Conservation (phyloP, 2,113 vertebrate species). For the Lampris incognitus region DNA sequence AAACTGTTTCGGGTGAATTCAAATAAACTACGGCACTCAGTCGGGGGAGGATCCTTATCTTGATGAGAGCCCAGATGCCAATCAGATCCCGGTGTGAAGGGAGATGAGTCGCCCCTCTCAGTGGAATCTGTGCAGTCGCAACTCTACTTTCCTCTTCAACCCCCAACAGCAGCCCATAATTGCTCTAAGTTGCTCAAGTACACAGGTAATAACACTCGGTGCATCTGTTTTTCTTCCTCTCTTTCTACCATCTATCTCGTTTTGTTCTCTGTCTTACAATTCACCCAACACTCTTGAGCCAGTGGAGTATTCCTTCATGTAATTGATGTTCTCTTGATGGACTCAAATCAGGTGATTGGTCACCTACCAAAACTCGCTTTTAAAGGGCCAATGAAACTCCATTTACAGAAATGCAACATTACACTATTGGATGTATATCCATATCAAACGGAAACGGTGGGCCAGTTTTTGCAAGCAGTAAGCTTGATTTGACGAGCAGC, state of each 20-base stretch:
- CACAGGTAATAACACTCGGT: not conserved
- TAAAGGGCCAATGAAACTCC: not conserved
- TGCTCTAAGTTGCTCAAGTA: not conserved
- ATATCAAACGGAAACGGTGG: no score
- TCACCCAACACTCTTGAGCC: not conserved
- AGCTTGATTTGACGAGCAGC: no score
- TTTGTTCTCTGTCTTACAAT: constrained; percentile 12
- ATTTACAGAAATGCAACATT: no score
- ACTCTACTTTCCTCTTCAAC: constrained; percentile 19
- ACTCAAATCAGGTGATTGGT: constrained; percentile 15
- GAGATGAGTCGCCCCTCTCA: not conserved
- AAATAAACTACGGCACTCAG: constrained; percentile 51
- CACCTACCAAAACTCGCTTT: not conserved
- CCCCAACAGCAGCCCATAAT: not conserved
- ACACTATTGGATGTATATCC: no score
- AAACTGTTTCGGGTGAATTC: constrained; percentile 55
- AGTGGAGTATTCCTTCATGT: no score
- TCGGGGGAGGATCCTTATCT: constrained; percentile 28
- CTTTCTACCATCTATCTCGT: not conserved
- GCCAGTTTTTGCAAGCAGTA: no score
- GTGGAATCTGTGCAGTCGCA: constrained; percentile 16
- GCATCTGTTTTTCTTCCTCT: not conserved
- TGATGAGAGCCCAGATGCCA: constrained; percentile 43
- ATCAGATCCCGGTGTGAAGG: constrained; percentile 33
- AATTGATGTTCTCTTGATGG: not conserved